A percentile compares a stretch with the other conserved stretches of the same genome.
These are phyloP conservation scores for Oryzaephilus surinamensis DNA, from an alignment of 1,140 invertebrate species.

Conservation along the genomic window DNA sequence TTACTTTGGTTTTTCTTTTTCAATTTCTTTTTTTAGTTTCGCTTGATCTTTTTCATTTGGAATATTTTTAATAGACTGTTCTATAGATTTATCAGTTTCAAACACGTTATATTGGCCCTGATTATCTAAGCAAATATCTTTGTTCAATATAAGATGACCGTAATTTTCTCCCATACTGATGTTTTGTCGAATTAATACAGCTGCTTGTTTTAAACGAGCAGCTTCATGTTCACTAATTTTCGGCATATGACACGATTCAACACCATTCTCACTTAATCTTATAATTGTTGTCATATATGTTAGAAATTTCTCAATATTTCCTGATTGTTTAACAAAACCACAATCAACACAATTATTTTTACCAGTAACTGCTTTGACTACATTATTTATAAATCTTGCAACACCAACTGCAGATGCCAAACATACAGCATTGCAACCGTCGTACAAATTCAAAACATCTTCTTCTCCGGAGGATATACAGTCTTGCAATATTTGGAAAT, in stretches of 20 bases:
- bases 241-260: constrained; percentile 25
- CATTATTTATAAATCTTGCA: constrained; percentile 24
- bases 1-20: too few species aligned
- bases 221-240: constrained; percentile 22
- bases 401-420: constrained; percentile 26
- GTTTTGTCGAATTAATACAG: constrained; percentile 12
- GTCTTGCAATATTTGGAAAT: constrained; percentile 16
- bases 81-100: too few species aligned
- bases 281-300: constrained; percentile 32
- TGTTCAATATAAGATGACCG: too few species aligned
- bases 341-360: constrained; percentile 25
- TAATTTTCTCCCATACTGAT: constrained; percentile 21
- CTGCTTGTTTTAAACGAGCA: constrained; percentile 15
- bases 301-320: constrained; percentile 27
- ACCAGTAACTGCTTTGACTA: constrained; percentile 25
- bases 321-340: constrained; percentile 29
- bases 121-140: too few species aligned
- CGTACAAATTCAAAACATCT: constrained; percentile 21
- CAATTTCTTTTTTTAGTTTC: too few species aligned
- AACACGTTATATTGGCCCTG: too few species aligned
- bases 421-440: constrained; percentile 15
- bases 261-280: constrained; percentile 25
- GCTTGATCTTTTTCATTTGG: too few species aligned
- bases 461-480: constrained; percentile 22
- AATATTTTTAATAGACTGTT: too few species aligned